Evolutionary conservation across 1,140 invertebrate species (phyloP), one percentile per base, ranked within the genome.

Genomic region (Lysiphlebus fabarum): DNA sequence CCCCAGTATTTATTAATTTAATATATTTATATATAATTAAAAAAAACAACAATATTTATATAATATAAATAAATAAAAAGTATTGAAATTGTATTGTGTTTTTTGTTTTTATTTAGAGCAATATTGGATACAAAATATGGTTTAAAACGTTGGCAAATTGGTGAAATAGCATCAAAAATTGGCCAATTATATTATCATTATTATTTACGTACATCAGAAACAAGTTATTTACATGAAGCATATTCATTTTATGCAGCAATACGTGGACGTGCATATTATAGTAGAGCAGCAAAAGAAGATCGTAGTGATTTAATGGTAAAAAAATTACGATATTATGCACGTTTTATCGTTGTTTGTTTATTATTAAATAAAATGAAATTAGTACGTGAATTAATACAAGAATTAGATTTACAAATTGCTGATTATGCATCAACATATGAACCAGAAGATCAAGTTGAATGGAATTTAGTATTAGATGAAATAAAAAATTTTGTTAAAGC

Each of bases 111-210:
- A 42, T 40, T 12, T 76, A 87, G 87, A 65, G 82, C 84, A 80
- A 85, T 96, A 63, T 81, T 98, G 56, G 95, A 98, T 78, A 87
- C 86, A 62, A 96, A 96, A 80, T 98, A 98, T 81, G 93, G 93
- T 14, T 80, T 99, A 63, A 98, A 98, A 70, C 81, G 96, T 65
- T 99, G 95, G 95, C 96, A 99, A 82, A 98, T 99, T 68, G 96
- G 96, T 51, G 96, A 99, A 82, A 96, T 99, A 62, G 96, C 96
- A 10, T 97, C 94, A 9, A 98, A 98, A 84, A 99, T 98, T 76
- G 96, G 95, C 62, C 96, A 99, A 80, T 87, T 99, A 14, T 98
- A 98, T 81, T 99, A 98, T 76, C 95, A 98, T 80, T 99, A 98
- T 79, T 99, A 99, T 78, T 82, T 97, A 69, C 82, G 94, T 73